Evolutionary conservation across 2,797 vertebrate species (phyloP).

Genomic region (Hyperoplus immaculatus): DNA sequence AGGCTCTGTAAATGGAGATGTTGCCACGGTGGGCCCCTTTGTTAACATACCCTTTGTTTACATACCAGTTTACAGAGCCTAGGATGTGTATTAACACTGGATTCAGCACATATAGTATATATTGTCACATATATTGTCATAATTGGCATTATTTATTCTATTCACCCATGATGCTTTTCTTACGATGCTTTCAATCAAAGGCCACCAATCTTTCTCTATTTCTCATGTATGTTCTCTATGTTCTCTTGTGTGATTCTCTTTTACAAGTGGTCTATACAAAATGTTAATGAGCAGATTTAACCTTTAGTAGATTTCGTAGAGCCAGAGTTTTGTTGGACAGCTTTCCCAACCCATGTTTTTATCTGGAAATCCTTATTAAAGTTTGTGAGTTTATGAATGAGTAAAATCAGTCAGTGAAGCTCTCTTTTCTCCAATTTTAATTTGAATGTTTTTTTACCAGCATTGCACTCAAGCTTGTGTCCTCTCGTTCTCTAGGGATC

Average conservation of each 20-base stretch:
- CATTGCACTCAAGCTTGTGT: conserved; percentile 29
- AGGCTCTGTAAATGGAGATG: too few relatives aligned
- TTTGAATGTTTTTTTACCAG: conserved; percentile 26
- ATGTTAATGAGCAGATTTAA: not conserved
- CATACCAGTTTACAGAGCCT: too few relatives aligned
- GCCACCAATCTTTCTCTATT: not conserved
- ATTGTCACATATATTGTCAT: not conserved
- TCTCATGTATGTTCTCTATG: not conserved
- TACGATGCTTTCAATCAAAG: not conserved
- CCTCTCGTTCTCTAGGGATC: conserved; percentile 59
- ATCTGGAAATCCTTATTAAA: conserved; percentile 4
- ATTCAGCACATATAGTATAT: too few relatives aligned
- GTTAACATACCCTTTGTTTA: too few relatives aligned
- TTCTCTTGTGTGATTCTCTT: not conserved
- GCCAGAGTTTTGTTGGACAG: not conserved
- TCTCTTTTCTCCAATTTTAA: conserved; percentile 12
- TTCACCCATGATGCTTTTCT: not conserved
- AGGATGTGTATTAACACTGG: too few relatives aligned
- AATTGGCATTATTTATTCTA: not conserved
- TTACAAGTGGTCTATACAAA: not conserved
- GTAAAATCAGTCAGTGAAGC: conserved; percentile 25
- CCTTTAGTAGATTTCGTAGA: not conserved
- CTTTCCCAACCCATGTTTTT: not conserved
- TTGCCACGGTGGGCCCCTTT: too few relatives aligned
- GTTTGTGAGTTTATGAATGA: conserved; percentile 19